Base-by-base conservation (phyloP, 2,888 invertebrate species). In the Helobdella robusta region DNA sequence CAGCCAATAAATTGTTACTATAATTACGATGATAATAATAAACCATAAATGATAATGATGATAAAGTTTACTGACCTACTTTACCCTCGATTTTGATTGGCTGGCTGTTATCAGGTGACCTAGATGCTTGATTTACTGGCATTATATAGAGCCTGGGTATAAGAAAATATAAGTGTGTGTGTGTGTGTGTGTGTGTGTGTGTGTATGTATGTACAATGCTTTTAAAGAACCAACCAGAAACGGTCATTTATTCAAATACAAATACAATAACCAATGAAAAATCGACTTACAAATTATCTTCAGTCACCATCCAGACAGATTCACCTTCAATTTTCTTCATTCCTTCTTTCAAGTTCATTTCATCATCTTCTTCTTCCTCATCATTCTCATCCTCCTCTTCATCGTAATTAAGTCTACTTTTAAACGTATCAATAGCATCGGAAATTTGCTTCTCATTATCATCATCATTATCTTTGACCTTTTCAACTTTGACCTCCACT, bases 231-330 rank as follows among this genome's bases (percentile, higher is more conserved):
- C n/a, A 40, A 40, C 44, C 11, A 40, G 11, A 40, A 40, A 40
- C n/a, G n/a, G n/a, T 40, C 20, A 54, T 54, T 4, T 4, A 2
- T 2, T 5, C 4, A 54, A 54, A 4, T 6, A 20, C 18, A 5
- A 6, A 20, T 54, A 54, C 23, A 25, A 30, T 28, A 20, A 23
- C 36, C 6, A 40, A 59, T 1, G 32, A 32, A 20, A 8, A 64
- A 28, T 3, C 6, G 32, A 59, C 58, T 63, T 30, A 70, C 70
- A 63, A 63, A 23, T 68, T 67, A 40, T 67, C 68, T n/a, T 68
- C 68, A 11, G 91, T 91, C 64, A 90, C 91, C 83, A 93, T 87
- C 92, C 93, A 93, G n/a, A 93, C 88, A 59, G 77, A 77, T 67
- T 79, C 78, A 20, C 76, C 75, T 3, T 68, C 67, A 68, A 75